phyloP scores from a whole-genome alignment of 1,140 invertebrate genomes.

The Drosophila yakuba region DNA sequence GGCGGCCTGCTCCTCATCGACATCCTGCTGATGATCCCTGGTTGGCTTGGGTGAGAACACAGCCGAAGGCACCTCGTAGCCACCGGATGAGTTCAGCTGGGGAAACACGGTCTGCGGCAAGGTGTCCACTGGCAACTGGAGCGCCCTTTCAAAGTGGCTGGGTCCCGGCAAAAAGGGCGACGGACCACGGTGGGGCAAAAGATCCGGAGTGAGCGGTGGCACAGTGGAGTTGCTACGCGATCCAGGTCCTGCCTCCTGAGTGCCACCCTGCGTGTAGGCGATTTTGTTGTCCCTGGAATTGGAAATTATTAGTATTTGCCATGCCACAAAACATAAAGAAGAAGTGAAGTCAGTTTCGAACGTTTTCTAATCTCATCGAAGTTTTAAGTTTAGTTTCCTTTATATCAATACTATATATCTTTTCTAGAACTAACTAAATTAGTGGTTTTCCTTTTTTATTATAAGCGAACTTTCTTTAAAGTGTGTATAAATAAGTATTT shows the following conservation, averaged over 20 bases:
- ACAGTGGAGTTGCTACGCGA: constrained; percentile 67
- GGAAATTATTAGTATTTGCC: neutral
- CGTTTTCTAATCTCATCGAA: no score
- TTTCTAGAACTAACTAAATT: no score
- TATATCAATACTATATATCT: no score
- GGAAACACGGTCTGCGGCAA: constrained; percentile 85
- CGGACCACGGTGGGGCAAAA: constrained; percentile 71
- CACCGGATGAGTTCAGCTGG: constrained; percentile 77
- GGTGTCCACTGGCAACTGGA: constrained; percentile 77
- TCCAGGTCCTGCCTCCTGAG: constrained; percentile 49
- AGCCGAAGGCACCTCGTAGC: constrained; percentile 63
- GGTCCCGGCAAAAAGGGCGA: constrained; percentile 82
- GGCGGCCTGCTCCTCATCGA: constrained; percentile 80
- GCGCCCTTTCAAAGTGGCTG: constrained; percentile 77
- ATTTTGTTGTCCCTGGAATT: constrained; percentile 79
- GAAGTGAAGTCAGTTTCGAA: no score
- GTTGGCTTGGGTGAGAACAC: constrained; percentile 79
- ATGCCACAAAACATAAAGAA: no score
- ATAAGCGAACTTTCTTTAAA: no score
- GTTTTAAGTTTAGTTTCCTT: no score
- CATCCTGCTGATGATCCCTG: constrained; percentile 84
- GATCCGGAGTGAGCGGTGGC: constrained; percentile 62
- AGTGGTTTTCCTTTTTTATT: no score
- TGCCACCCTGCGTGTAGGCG: constrained; percentile 76
- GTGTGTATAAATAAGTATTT: no score